A percentile compares a stretch with the other conserved stretches of the same genome.
Evolutionary conservation across 2,113 vertebrate genomes (phyloP).

Genomic region (Myotis lucifugus): DNA sequence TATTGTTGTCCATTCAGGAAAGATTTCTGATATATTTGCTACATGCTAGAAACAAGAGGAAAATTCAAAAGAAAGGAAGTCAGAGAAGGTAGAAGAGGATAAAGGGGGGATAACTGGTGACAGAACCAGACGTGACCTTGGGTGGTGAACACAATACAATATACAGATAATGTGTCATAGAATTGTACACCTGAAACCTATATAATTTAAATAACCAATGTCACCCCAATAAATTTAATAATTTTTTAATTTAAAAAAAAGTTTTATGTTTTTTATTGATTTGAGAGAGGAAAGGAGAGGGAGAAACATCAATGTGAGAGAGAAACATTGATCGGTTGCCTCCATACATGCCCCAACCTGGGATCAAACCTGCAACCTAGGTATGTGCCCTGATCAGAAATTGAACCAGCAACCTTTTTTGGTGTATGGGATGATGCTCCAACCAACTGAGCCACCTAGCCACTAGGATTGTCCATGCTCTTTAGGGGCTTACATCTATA

Average conservation of each 20-base stretch:
- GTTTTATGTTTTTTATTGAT: not conserved
- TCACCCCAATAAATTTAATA: not conserved
- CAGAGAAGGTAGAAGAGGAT: not conserved
- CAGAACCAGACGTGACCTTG: not conserved
- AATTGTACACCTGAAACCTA: not conserved
- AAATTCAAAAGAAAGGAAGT: not conserved
- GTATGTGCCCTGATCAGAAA: no score
- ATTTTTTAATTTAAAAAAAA: not conserved
- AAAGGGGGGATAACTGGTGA: not conserved
- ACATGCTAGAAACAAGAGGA: not conserved
- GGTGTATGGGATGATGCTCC: not conserved
- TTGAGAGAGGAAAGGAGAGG: not conserved
- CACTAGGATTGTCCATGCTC: not conserved
- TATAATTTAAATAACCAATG: not conserved
- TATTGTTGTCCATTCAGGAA: not conserved
- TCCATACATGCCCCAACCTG: not conserved
- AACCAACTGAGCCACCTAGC: not conserved
- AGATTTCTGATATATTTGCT: constrained; percentile 11
- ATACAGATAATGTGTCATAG: not conserved
- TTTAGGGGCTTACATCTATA: not conserved
- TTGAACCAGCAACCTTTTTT: not conserved
- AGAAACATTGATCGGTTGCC: no score
- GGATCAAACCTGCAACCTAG: not conserved
- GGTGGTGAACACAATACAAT: not conserved
- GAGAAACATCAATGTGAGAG: not conserved